phyloP scores from a whole-genome alignment of 2,797 vertebrate species.

The Acridotheres tristis region DNA sequence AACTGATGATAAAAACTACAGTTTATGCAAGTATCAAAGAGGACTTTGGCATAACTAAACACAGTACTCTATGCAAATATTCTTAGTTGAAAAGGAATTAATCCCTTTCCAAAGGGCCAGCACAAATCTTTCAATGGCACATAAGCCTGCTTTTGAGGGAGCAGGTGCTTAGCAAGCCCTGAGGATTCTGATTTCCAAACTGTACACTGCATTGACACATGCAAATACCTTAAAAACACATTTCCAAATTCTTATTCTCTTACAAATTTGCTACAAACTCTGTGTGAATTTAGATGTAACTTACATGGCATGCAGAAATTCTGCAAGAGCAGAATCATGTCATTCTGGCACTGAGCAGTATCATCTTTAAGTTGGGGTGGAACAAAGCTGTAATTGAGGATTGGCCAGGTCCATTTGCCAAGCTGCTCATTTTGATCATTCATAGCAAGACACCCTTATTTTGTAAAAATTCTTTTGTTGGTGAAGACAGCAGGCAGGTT shows the following conservation, averaged over 20 bases:
- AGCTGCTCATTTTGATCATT: conserved; percentile 31
- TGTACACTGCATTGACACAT: background rate
- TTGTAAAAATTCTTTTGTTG: conserved; percentile 28
- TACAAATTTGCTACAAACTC: background rate
- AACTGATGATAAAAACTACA: background rate
- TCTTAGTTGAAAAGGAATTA: conserved; percentile 11
- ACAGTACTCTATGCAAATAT: conserved; percentile 3
- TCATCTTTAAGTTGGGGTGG: background rate
- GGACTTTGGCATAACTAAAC: conserved; percentile 2
- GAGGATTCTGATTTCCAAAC: conserved; percentile 6
- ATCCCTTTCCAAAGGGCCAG: conserved; percentile 9
- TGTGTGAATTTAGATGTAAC: background rate
- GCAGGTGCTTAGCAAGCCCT: conserved; percentile 25
- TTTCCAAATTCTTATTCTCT: background rate
- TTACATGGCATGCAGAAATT: background rate
- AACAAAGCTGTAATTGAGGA: conserved; percentile 5
- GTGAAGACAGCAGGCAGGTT: conserved; percentile 49
- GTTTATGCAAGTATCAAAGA: background rate
- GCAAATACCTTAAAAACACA: background rate
- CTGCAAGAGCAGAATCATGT: background rate
- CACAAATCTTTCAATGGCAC: background rate
- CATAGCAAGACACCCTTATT: conserved; percentile 7
- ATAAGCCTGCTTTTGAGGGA: conserved; percentile 28
- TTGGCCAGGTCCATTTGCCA: conserved; percentile 15
- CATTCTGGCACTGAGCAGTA: background rate